These are phyloP conservation scores for Tridacna crocea DNA, from an alignment of 2,888 invertebrate species.

Conservation along the genomic window DNA sequence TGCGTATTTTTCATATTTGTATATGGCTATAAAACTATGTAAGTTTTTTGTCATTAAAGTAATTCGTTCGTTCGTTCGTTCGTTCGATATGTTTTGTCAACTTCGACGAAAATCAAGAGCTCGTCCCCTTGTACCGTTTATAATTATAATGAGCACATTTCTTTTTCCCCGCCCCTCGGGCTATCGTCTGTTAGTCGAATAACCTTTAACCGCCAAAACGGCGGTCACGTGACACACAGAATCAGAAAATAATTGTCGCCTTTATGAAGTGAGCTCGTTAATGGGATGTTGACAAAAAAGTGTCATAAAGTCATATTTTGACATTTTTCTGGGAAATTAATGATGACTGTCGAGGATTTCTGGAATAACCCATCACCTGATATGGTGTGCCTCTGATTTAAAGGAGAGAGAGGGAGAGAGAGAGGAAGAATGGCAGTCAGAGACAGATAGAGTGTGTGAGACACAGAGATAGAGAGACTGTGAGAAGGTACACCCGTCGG, in stretches of 20 bases:
- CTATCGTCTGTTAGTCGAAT: slow-evolving; percentile 29
- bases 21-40: too few species aligned
- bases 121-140: slow-evolving; percentile 4
- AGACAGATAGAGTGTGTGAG: too few species aligned
- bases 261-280: slow-evolving; percentile 7
- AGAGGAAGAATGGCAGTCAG: too few species aligned
- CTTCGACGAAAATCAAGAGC: slow-evolving; percentile 1
- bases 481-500: too few species aligned
- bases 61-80: too few species aligned
- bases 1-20: too few species aligned
- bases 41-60: too few species aligned
- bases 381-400: too few species aligned
- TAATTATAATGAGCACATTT: slow-evolving; percentile 9
- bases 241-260: slow-evolving; percentile 25
- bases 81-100: slow-evolving; percentile 4
- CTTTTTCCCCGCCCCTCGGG: slow-evolving; percentile 4
- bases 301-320: slow-evolving; percentile 30
- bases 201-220: slow-evolving; percentile 24
- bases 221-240: slow-evolving; percentile 15
- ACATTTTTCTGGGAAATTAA: slow-evolving; percentile 20
- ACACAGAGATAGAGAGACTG: too few species aligned
- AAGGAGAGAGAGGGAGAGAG: too few species aligned
- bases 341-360: slow-evolving; percentile 8
- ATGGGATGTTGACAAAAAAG: slow-evolving; percentile 28
- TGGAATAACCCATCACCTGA: not conserved